Percentiles rank a stretch among this genome's conserved stretches.
phyloP scores from a whole-genome alignment of 37 sponge, comb jelly and placozoan species.

The Diacarnus erythraeanus region DNA sequence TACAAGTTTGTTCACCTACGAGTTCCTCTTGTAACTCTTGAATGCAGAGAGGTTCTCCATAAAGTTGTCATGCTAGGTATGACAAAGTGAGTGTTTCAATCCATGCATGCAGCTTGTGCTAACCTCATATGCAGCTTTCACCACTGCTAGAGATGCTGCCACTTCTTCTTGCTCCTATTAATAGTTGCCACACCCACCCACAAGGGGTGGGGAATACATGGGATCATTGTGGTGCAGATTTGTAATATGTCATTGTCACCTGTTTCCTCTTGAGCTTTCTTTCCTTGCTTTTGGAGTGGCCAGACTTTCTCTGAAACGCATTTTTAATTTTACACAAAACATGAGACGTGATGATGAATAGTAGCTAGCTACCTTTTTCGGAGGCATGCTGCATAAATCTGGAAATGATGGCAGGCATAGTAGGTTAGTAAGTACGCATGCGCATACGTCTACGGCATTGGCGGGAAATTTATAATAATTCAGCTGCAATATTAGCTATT shows the following conservation, averaged over 20 bases:
- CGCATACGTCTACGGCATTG: no score
- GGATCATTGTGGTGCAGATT: neutral
- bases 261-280: conserved; percentile 67
- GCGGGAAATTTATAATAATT: no score
- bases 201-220: neutral
- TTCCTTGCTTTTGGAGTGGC: conserved; percentile 46
- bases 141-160: conserved; percentile 31
- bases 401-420: neutral
- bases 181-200: neutral
- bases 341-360: no score
- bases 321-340: no score
- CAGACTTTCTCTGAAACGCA: conserved; percentile 40
- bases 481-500: no score
- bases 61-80: conserved; percentile 38
- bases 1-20: conserved; percentile 22
- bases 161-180: conserved; percentile 64
- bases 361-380: neutral
- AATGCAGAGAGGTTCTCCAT: conserved; percentile 58
- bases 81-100: neutral
- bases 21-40: conserved; percentile 57
- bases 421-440: no score
- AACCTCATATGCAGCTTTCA: conserved; percentile 62
- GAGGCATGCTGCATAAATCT: conserved; percentile 4
- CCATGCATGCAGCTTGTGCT: no score
- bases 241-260: conserved; percentile 13